Percentiles rank a stretch among this genome's conserved stretches.
These are phyloP conservation scores for Meloe dianella DNA, from an alignment of 2,888 invertebrate species.

Conservation along the genomic window DNA sequence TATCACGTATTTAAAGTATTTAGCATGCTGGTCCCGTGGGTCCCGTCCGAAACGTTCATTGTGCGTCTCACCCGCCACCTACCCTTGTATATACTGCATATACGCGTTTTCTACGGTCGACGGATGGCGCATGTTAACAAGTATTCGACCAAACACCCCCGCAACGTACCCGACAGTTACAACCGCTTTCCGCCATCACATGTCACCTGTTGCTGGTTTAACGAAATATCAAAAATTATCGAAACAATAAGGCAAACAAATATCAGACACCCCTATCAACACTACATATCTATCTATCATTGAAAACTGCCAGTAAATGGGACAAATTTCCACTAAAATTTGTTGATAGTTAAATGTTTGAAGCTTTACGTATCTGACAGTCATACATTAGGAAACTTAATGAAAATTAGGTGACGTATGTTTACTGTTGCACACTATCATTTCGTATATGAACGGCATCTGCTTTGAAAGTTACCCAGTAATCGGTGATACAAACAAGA, in stretches of 20 bases:
- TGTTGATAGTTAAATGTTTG: too few relatives aligned
- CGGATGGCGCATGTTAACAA: conserved; percentile 52
- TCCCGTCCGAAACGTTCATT: conserved; percentile 47
- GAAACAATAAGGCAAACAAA: neutral
- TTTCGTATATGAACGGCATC: too few relatives aligned
- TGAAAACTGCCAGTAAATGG: too few relatives aligned
- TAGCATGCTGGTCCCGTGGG: conserved; percentile 53
- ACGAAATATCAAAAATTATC: neutral
- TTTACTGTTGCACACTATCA: too few relatives aligned
- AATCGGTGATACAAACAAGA: too few relatives aligned
- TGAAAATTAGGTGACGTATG: too few relatives aligned
- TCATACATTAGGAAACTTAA: too few relatives aligned
- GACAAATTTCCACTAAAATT: too few relatives aligned
- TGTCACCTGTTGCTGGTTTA: conserved; percentile 36
- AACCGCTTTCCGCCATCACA: conserved; percentile 34
- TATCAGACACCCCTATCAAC: neutral
- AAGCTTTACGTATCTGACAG: too few relatives aligned
- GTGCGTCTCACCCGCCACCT: conserved; percentile 41
- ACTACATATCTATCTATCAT: too few relatives aligned
- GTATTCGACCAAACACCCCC: conserved; percentile 41
- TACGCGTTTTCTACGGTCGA: conserved; percentile 40
- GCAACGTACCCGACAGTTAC: conserved; percentile 34
- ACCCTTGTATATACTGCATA: conserved; percentile 34
- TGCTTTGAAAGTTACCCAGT: too few relatives aligned
- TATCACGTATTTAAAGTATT: conserved; percentile 51